A percentile compares a stretch with the other conserved stretches of the same genome.
Evolutionary conservation across 2,888 invertebrate genomes (phyloP).

Genomic region (Odontocerum albicorne): DNA sequence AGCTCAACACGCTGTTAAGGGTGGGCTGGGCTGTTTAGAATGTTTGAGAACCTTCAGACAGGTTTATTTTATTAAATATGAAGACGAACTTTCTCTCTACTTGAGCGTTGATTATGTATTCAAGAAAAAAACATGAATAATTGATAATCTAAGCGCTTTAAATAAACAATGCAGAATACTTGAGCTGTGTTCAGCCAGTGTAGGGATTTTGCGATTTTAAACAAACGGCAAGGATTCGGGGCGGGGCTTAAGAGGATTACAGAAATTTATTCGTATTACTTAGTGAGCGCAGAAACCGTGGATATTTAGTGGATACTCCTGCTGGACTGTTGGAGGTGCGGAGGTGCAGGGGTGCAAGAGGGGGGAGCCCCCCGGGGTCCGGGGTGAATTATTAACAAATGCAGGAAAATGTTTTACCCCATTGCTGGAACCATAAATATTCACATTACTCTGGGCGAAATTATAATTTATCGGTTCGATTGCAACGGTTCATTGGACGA

Average conservation of each 20-base stretch:
- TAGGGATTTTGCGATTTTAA: conserved; percentile 24
- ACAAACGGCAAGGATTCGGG: conserved; percentile 27
- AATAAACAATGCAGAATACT: conserved; percentile 18
- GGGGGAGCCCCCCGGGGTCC: background rate
- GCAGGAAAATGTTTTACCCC: conserved; percentile 21
- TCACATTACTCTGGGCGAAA: conserved; percentile 9
- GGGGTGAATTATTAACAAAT: conserved; percentile 18
- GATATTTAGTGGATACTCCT: conserved; percentile 21
- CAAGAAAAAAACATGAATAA: conserved; percentile 11
- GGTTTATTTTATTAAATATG: no score
- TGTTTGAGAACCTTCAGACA: no score
- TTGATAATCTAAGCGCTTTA: conserved; percentile 6
- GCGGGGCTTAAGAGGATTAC: conserved; percentile 29
- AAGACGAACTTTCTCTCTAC: no score
- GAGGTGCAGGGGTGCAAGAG: background rate
- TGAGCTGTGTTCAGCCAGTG: conserved; percentile 10
- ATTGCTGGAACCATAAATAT: conserved; percentile 18
- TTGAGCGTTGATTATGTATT: background rate
- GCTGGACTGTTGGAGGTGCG: background rate
- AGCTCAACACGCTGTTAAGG: no score
- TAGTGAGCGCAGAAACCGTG: conserved; percentile 24
- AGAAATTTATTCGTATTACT: conserved; percentile 30
- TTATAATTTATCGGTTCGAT: conserved; percentile 22
- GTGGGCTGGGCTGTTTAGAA: no score
- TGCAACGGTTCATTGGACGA: conserved; percentile 5